Evolutionary conservation across 2,113 vertebrate species (phyloP).

Genomic region (Hemicordylus capensis): DNA sequence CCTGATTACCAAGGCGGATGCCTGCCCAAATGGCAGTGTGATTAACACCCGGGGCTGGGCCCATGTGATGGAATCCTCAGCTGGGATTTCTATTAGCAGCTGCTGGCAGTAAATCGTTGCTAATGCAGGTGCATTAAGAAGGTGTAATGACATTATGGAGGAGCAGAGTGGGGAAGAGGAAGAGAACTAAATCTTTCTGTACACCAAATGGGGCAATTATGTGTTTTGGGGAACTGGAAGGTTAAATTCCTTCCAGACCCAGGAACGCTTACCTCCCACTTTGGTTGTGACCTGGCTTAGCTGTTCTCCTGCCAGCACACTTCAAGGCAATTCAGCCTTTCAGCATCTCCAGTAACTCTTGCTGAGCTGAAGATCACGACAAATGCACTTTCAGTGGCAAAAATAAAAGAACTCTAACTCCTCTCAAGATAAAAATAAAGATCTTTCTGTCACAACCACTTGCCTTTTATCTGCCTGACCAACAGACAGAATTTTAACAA

Average conservation of each 20-base stretch:
- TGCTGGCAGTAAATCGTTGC: conserved; percentile 22
- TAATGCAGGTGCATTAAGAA: conserved; percentile 5
- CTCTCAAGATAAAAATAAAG: no score
- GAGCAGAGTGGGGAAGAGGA: not conserved
- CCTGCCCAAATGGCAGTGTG: not conserved
- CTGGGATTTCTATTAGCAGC: conserved; percentile 21
- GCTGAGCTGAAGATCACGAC: not conserved
- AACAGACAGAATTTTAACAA: not conserved
- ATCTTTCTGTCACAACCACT: not conserved
- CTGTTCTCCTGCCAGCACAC: not conserved
- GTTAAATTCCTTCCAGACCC: not conserved
- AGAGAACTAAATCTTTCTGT: not conserved
- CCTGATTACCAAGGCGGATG: conserved; percentile 21
- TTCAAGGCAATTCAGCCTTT: not conserved
- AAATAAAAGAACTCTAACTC: not conserved
- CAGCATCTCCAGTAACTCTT: not conserved
- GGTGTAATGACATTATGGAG: not conserved
- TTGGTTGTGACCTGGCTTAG: no score
- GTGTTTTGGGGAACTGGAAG: not conserved
- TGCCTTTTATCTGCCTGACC: not conserved
- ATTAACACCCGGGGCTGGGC: not conserved
- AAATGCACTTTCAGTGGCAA: not conserved
- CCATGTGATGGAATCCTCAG: not conserved
- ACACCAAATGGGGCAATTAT: not conserved
- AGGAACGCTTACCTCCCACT: not conserved